These are phyloP conservation scores for Rhingia campestris DNA, from an alignment of 2,888 invertebrate species.

Conservation along the genomic window DNA sequence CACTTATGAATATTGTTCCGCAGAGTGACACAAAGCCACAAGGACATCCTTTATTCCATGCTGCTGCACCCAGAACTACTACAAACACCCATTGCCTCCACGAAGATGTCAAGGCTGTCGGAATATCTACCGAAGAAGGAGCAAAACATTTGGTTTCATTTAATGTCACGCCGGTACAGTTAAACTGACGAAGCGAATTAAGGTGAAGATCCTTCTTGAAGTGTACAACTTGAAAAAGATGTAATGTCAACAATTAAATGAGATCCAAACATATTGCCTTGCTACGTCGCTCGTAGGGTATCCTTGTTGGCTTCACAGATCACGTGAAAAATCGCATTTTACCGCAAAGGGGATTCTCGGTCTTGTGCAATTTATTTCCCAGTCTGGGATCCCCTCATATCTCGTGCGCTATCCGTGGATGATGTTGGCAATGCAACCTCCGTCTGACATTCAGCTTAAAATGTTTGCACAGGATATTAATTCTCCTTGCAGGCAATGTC, in stretches of 20 bases:
- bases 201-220: neutral
- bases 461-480: slow-evolving; percentile 51
- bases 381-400: neutral
- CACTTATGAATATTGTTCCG: slow-evolving; percentile 34
- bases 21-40: slow-evolving; percentile 28
- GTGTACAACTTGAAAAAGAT: slow-evolving; percentile 16
- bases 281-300: neutral
- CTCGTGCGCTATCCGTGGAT: slow-evolving; percentile 8
- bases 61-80: neutral
- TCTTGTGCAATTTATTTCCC: slow-evolving; percentile 39
- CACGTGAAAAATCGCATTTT: slow-evolving; percentile 34
- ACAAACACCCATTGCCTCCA: neutral
- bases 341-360: slow-evolving; percentile 24
- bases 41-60: no score
- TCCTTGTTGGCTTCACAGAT: slow-evolving; percentile 5
- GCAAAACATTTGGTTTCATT: slow-evolving; percentile 12
- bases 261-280: slow-evolving; percentile 16
- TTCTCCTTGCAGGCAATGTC: slow-evolving; percentile 27
- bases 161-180: neutral
- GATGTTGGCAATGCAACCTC: slow-evolving; percentile 9
- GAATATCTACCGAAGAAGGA: slow-evolving; percentile 3
- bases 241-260: slow-evolving; percentile 47
- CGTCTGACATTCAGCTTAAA: slow-evolving; percentile 47
- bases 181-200: slow-evolving; percentile 10
- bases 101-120: neutral